Percentiles rank a stretch among this genome's conserved stretches.
Evolutionary conservation across 2,888 invertebrate genomes (phyloP).

Genomic region (Clusia tigrina): DNA sequence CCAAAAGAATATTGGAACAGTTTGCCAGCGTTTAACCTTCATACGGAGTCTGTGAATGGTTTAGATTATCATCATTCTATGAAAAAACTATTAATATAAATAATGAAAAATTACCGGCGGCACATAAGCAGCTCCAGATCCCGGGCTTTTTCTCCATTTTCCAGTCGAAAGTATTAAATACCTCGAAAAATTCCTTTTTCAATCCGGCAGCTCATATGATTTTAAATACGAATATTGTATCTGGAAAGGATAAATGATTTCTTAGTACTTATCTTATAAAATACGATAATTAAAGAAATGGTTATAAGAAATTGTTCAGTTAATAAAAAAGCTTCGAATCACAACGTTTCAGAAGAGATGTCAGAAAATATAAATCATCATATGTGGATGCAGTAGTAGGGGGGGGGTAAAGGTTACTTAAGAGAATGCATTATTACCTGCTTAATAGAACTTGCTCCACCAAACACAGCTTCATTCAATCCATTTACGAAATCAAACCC

Average conservation of each 20-base stretch:
- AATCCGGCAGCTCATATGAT: background rate
- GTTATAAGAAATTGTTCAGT: background rate
- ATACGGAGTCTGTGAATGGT: constrained; percentile 61
- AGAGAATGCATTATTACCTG: no score
- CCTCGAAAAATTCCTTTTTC: no score
- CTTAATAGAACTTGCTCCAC: no score
- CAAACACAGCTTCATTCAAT: no score
- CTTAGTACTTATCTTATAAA: no score
- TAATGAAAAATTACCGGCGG: background rate
- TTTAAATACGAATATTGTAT: background rate
- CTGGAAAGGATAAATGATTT: no score
- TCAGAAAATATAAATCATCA: constrained; percentile 51
- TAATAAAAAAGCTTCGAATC: constrained; percentile 42
- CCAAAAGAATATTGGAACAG: constrained; percentile 60
- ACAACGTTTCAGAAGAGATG: constrained; percentile 61
- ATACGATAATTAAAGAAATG: background rate
- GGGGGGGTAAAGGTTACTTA: no score
- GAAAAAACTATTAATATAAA: background rate
- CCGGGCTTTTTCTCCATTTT: no score
- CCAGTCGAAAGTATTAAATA: no score
- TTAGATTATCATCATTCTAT: constrained; percentile 54
- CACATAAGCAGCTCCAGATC: no score
- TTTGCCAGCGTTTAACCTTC: constrained; percentile 45
- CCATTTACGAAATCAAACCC: no score
- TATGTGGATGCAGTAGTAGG: no score